Conservation (phyloP, 2,113 vertebrate genomes). For the Calypte anna region DNA sequence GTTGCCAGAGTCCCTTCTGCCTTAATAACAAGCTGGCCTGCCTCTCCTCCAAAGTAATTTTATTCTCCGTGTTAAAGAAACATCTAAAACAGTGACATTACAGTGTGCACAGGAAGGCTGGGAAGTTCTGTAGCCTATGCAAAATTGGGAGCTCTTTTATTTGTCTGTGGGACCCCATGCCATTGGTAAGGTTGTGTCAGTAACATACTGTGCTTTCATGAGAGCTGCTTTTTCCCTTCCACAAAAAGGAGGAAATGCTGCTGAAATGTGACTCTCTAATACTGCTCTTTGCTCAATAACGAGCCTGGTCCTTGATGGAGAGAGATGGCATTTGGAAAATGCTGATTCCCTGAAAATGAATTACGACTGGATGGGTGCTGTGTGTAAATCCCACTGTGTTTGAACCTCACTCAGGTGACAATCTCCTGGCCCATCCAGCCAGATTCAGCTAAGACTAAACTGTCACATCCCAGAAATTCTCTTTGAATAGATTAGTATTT, state of each 20-base stretch:
- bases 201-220: not conserved
- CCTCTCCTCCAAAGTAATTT: not conserved
- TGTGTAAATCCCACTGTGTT: not conserved
- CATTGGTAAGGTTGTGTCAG: not conserved
- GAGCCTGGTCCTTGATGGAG: not conserved
- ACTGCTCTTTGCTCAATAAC: not conserved
- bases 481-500: not conserved
- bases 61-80: not conserved
- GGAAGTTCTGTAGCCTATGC: not conserved
- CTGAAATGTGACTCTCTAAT: not conserved
- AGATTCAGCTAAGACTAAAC: not conserved
- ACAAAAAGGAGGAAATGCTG: not conserved
- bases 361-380: not conserved
- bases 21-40: not conserved
- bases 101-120: not conserved
- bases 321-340: not conserved
- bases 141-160: not conserved
- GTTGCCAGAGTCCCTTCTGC: not conserved
- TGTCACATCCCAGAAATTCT: not conserved
- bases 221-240: not conserved
- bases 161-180: not conserved
- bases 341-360: not conserved
- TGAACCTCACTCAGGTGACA: not conserved
- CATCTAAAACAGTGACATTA: not conserved
- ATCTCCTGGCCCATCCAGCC: not conserved